Base-by-base conservation (phyloP, 2,888 invertebrate species). In the Lycaena phlaeas region DNA sequence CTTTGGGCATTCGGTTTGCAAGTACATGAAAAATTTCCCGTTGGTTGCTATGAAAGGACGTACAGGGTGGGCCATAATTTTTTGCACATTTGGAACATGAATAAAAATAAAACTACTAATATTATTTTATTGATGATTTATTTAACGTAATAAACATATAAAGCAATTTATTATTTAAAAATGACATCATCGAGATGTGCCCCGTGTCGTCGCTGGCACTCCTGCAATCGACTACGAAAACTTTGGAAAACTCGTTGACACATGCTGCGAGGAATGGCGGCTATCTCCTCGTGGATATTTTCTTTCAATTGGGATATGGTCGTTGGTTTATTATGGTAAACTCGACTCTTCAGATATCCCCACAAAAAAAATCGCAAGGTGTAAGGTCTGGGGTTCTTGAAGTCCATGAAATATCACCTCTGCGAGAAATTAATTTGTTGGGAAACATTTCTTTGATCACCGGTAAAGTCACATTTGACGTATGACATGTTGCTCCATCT, bases 401-500 rank as follows among this genome's bases (percentile, higher is more conserved):
- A 38, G 27, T 27, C 38, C 38, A 38, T 38, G 38, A 15, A 14
- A 45, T 44, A 36, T 45, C 46, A 42, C 42, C 43, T 41, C 43
- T 49, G 14, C 36, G 29, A 18, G 46, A 49, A 42, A 45, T 47
- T 28, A 49, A 25, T 45, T 42, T 49, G 27, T 31, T 37, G 2
- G 27, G 41, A 34, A 49, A 48, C 41, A 50, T 44, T 25, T 50
- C 40, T 15, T 38, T 42, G 15, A 51, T 39, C 2, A 46, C 44
- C 27, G 25, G 15, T 29, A 50, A 25, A 37, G 27, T 39, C 29
- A 27, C 42, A 27, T 48, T 43, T 27, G 45, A 45, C 3, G 50
- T 52, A 41, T 52, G 48, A 30, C 42, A 46, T 15, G 50, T 50
- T 12, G 49, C 48, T 40, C 42, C 49, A 42, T 50, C 44, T 42